Evolutionary conservation across 2,113 vertebrate genomes (phyloP).

Genomic region (Etheostoma spectabile): DNA sequence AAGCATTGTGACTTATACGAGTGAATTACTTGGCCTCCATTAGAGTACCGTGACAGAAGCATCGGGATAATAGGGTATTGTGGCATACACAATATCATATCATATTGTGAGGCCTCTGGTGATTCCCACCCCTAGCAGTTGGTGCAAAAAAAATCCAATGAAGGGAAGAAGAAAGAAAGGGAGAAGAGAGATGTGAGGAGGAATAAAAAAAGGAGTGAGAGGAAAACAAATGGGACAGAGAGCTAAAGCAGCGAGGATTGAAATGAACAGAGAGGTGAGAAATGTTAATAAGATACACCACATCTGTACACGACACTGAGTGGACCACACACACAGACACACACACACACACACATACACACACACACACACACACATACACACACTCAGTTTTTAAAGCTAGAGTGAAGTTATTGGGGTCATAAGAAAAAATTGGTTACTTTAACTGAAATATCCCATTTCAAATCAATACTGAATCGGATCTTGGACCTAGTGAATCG

Average conservation of each 20-base stretch:
- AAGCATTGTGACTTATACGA: no score
- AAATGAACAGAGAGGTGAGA: not conserved
- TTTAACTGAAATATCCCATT: no score
- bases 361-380: not conserved
- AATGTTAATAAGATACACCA: slow-evolving; percentile 9
- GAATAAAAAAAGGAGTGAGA: not conserved
- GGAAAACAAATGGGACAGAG: not conserved
- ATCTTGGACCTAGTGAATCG: no score
- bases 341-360: not conserved
- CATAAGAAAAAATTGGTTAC: no score
- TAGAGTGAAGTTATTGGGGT: no score
- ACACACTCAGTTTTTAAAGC: no score
- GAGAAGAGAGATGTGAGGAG: not conserved
- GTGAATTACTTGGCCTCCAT: no score
- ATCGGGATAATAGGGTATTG: no score
- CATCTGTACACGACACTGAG: slow-evolving; percentile 34
- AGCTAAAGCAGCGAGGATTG: not conserved
- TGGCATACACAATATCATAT: no score
- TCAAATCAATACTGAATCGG: no score
- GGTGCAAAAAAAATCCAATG: not conserved
- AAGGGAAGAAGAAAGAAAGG: not conserved
- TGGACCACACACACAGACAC: not conserved
- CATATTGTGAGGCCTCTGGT: no score
- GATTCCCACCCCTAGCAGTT: not conserved
- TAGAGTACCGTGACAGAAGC: no score